Conservation (phyloP, 2,113 vertebrate species). For the Aphyosemion australe region DNA sequence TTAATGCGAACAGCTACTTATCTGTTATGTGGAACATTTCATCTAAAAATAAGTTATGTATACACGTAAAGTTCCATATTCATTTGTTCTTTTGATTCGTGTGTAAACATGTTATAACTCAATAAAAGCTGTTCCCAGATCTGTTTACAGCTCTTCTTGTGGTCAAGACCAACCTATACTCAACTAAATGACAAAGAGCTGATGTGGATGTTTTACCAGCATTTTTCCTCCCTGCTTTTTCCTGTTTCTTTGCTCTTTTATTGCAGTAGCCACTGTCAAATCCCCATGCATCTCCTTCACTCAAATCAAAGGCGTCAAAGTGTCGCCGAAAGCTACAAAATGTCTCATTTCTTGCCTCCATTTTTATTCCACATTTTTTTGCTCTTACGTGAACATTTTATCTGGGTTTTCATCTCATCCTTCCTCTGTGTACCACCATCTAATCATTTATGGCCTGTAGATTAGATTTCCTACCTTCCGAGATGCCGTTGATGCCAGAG, state of each 20-base stretch:
- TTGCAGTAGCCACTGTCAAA: slow-evolving; percentile 24
- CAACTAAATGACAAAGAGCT: slow-evolving; percentile 6
- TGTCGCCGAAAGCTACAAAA: slow-evolving; percentile 42
- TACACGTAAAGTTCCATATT: too few species aligned
- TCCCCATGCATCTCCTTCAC: slow-evolving; percentile 20
- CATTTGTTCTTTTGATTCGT: neutral
- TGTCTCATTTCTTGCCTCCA: slow-evolving; percentile 13
- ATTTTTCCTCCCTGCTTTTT: slow-evolving; percentile 7
- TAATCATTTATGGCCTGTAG: slow-evolving; percentile 57
- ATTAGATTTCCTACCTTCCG: slow-evolving; percentile 62
- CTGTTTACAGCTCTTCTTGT: neutral
- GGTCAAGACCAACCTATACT: neutral
- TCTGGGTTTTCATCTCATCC: slow-evolving; percentile 40
- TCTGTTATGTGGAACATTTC: neutral
- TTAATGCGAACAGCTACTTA: neutral
- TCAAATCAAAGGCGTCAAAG: slow-evolving; percentile 29
- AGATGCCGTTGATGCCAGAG: slow-evolving; percentile 49
- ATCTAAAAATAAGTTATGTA: neutral
- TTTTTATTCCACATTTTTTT: slow-evolving; percentile 1
- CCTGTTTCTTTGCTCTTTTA: slow-evolving; percentile 22
- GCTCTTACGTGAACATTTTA: slow-evolving; percentile 34
- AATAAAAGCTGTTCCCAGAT: neutral
- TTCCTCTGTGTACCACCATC: slow-evolving; percentile 41
- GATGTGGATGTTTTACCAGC: slow-evolving; percentile 30
- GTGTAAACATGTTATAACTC: neutral